Evolutionary conservation across 2,888 invertebrate species (phyloP), one percentile per base, ranked within the genome.

Genomic region (Choreutis nemorana): DNA sequence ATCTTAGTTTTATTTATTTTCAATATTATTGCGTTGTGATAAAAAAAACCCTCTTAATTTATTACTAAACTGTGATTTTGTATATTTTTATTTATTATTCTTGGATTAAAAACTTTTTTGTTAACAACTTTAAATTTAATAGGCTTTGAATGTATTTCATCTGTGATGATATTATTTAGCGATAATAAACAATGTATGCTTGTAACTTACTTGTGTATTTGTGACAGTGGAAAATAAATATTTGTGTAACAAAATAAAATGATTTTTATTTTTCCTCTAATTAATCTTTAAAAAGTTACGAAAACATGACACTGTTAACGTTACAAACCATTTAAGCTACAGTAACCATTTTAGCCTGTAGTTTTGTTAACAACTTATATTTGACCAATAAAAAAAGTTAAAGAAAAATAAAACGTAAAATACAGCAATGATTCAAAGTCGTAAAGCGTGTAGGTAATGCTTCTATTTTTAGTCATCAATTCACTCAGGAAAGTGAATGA

Each of bases 141-240:
- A 33, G 27, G 47, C 45, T 52, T 50, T 48, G 54, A 55, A 57
- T 61, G 57, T 72, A 67, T 66, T 65, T 56, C 59, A 61, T 67
- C 75, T 77, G 75, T 77, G 75, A 77, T 75, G 70, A 53, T 54
- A 64, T 63, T 50, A 40, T 59, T 58, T 66, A 65, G 62, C 55
- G 54, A 64, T 49, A 51, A 49, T 55, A 48, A n/a, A 58, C 51
- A 51, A 58, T 48, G 53, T 56, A 51, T 66, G 58, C n/a, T 24
- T 23, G n/a, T 63, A 60, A 61, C 57, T 62, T 59, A 61, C 53
- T 49, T 67, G 59, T 64, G 64, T 65, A 66, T 57, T 61, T 57
- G 58, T 65, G 58, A 63, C 63, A 64, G 62, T 66, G 59, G 54
- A 55, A 52, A 70, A 70, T 72, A 73, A 71, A 66, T 44, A 54